phyloP scores from a whole-genome alignment of 2,888 invertebrate species.

The Deilephila porcellus region DNA sequence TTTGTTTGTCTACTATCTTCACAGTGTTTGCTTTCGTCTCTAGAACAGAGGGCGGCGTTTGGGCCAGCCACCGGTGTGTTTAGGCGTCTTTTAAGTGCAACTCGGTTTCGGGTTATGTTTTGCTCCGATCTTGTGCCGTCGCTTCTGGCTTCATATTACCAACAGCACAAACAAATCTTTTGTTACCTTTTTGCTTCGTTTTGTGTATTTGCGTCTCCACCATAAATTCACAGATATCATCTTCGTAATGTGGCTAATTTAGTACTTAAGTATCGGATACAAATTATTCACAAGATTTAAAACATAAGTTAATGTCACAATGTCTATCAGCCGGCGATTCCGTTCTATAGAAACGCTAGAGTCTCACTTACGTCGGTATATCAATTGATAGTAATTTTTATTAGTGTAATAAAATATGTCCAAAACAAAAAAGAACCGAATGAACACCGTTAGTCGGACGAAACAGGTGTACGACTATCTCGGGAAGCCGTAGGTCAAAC shows the following conservation, averaged over 20 bases:
- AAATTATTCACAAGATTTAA: conserved; percentile 24
- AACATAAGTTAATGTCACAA: conserved; percentile 19
- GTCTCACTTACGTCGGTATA: conserved; percentile 29
- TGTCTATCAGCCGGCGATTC: conserved; percentile 13
- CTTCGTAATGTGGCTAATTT: not conserved
- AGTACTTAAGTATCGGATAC: not conserved
- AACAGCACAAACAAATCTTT: conserved; percentile 33
- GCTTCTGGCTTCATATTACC: conserved; percentile 56
- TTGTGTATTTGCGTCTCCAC: not conserved
- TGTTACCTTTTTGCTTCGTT: not conserved
- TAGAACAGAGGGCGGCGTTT: conserved; percentile 84
- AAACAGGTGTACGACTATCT: conserved; percentile 54
- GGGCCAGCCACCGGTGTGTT: conserved; percentile 74
- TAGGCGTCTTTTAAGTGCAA: conserved; percentile 72
- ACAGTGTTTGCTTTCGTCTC: conserved; percentile 80
- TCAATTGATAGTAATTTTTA: conserved; percentile 51
- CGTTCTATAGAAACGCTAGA: conserved; percentile 9
- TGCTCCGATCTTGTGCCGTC: conserved; percentile 56
- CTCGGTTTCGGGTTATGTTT: conserved; percentile 71
- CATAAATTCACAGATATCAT: not conserved
- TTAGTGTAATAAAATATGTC: conserved; percentile 54
- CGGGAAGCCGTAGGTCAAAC: conserved; percentile 46
- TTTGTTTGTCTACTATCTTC: conserved; percentile 83
- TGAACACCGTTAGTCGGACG: conserved; percentile 55
- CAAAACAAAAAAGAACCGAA: conserved; percentile 55